Conservation (phyloP, 2,888 invertebrate genomes). For the Meteorus cinctellus region DNA sequence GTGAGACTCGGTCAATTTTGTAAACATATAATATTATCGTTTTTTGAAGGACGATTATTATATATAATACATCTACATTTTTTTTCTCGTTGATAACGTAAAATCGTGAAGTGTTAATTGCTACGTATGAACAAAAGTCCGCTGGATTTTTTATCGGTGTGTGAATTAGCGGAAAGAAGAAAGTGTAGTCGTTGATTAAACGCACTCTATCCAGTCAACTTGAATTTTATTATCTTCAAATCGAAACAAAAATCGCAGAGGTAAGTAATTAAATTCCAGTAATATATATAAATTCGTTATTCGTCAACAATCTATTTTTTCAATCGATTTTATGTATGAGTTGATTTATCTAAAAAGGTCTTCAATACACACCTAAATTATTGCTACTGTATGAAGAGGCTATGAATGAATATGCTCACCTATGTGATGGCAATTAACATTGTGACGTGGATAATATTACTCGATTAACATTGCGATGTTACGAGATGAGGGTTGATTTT, state of each 20-base stretch:
- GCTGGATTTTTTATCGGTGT: neutral
- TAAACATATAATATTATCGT: constrained; percentile 9
- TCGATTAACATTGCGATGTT: neutral
- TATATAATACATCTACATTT: neutral
- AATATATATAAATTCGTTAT: neutral
- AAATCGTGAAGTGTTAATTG: neutral
- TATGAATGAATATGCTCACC: neutral
- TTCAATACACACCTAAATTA: neutral
- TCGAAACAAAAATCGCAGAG: neutral
- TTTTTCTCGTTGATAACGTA: neutral
- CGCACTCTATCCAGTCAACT: neutral
- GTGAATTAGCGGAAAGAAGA: neutral
- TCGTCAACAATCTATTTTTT: neutral
- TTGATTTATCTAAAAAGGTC: neutral
- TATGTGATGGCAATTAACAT: neutral
- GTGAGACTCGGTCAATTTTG: neutral
- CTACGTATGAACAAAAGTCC: neutral
- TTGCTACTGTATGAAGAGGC: neutral
- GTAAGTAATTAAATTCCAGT: neutral
- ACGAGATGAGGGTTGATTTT: constrained; percentile 1
- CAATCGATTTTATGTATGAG: neutral
- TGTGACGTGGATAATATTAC: neutral
- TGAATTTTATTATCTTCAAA: neutral
- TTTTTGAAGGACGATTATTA: neutral
- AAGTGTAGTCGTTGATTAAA: neutral